A percentile compares a stretch with the other conserved stretches of the same genome.
Evolutionary conservation across 30 jellyfish, hydroid and myxozoan genomes (phyloP).

Genomic region (Hydractinia echinata): DNA sequence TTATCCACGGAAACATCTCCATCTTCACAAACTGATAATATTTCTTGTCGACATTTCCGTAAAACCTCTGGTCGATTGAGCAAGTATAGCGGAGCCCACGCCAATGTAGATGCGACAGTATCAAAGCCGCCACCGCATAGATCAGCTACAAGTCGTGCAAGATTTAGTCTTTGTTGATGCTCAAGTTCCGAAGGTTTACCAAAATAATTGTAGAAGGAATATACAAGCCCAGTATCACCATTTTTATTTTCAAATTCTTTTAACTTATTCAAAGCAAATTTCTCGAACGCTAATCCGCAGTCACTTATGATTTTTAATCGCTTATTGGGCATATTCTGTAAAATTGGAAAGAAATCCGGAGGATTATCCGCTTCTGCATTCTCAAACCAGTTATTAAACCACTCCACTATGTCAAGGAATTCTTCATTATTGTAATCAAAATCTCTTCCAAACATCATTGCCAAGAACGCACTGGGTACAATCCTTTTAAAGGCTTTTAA

Average conservation of each 20-base stretch:
- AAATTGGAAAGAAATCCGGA: slow-evolving; percentile 25
- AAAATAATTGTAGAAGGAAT: neutral
- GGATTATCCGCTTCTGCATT: slow-evolving; percentile 33
- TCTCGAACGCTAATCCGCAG: slow-evolving; percentile 22
- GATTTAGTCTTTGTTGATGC: neutral
- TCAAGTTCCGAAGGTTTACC: slow-evolving; percentile 1
- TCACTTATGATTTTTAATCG: neutral
- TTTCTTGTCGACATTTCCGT: slow-evolving; percentile 9
- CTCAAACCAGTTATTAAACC: slow-evolving; percentile 30
- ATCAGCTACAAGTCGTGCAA: slow-evolving; percentile 26
- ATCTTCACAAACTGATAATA: neutral
- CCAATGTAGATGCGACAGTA: slow-evolving; percentile 28
- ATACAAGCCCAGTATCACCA: neutral
- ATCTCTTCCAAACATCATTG: slow-evolving; percentile 22
- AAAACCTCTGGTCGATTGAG: slow-evolving; percentile 1
- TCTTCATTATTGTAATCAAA: neutral
- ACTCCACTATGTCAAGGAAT: neutral
- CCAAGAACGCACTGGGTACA: slow-evolving; percentile 23
- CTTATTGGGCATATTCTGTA: slow-evolving; percentile 24
- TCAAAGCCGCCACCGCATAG: slow-evolving; percentile 38
- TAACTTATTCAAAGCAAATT: neutral
- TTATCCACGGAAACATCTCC: neutral
- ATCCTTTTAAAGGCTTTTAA: neutral
- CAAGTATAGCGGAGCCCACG: slow-evolving; percentile 29
- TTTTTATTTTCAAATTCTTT: neutral